Evolutionary conservation across 1,140 invertebrate species (phyloP).

Genomic region (Aphelenchoides fujianensis): DNA sequence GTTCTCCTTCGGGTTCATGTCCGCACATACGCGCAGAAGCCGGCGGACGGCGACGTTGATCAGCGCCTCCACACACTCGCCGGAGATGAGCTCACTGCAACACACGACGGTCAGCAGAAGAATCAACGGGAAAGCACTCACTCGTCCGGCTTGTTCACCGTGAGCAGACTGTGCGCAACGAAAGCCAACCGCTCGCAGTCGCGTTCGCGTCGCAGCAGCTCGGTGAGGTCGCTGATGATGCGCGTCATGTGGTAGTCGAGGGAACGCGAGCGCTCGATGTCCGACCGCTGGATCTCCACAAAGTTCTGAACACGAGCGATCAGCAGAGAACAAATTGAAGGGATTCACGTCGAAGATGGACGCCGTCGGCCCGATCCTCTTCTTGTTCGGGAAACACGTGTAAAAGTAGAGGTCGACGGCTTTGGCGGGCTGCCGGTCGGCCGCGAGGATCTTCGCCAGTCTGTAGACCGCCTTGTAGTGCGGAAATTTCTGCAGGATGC

Average conservation of each 20-base stretch:
- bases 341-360: constrained; percentile 6
- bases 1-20: no score
- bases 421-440: not conserved
- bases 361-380: not conserved
- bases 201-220: not conserved
- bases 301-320: not conserved
- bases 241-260: constrained; percentile 3
- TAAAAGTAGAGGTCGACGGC: not conserved
- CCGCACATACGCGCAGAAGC: constrained; percentile 11
- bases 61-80: no score
- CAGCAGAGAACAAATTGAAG: not conserved
- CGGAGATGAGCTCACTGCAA: not conserved
- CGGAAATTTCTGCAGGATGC: not conserved
- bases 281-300: constrained; percentile 10
- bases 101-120: not conserved
- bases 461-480: constrained; percentile 12
- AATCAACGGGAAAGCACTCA: not conserved
- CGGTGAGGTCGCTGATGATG: not conserved
- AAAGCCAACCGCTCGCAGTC: not conserved
- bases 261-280: not conserved
- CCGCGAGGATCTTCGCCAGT: not conserved
- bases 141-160: not conserved
- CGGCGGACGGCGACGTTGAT: constrained; percentile 29
- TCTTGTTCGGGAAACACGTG: not conserved
- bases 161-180: not conserved